These are phyloP conservation scores for Chironex yamaguchii DNA, from an alignment of 30 jellyfish, hydroid and myxozoan species.

Conservation along the genomic window DNA sequence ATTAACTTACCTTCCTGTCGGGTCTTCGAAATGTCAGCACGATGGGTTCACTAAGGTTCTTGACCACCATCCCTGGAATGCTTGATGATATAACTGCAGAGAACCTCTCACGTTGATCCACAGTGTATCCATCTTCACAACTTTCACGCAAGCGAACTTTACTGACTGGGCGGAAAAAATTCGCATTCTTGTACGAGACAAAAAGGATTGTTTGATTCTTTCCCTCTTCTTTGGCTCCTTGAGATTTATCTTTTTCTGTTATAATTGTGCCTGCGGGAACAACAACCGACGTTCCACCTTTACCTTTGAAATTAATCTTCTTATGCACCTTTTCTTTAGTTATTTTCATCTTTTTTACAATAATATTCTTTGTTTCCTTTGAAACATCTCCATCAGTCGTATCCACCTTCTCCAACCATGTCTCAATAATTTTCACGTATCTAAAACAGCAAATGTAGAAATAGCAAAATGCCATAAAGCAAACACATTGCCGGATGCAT, in stretches of 20 bases:
- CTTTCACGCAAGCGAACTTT: conserved; percentile 42
- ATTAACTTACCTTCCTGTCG: conserved; percentile 62
- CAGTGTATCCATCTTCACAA: conserved; percentile 88
- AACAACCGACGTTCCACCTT: conserved; percentile 60
- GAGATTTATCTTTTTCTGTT: conserved; percentile 44
- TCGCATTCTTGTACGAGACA: conserved; percentile 90
- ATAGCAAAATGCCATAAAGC: not conserved
- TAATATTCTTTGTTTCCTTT: conserved; percentile 75
- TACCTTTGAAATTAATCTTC: conserved; percentile 82
- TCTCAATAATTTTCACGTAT: conserved; percentile 91
- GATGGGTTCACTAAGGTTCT: conserved; percentile 84
- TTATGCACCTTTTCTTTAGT: conserved; percentile 62
- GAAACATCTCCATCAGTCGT: conserved; percentile 63
- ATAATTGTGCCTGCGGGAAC: conserved; percentile 48
- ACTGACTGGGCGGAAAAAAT: conserved; percentile 69
- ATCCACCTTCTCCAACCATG: conserved; percentile 87
- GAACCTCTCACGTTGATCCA: conserved; percentile 63
- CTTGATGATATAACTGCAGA: conserved; percentile 96
- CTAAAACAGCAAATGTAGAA: conserved; percentile 28
- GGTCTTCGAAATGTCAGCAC: conserved; percentile 73
- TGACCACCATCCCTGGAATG: conserved; percentile 78
- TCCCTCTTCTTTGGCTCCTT: conserved; percentile 3
- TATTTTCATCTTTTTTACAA: conserved; percentile 77
- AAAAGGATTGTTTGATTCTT: conserved; percentile 79
- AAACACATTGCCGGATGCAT: not conserved